Conservation (phyloP, 92 coral and sea anemone genomes). For the Palythoa grandiflora region DNA sequence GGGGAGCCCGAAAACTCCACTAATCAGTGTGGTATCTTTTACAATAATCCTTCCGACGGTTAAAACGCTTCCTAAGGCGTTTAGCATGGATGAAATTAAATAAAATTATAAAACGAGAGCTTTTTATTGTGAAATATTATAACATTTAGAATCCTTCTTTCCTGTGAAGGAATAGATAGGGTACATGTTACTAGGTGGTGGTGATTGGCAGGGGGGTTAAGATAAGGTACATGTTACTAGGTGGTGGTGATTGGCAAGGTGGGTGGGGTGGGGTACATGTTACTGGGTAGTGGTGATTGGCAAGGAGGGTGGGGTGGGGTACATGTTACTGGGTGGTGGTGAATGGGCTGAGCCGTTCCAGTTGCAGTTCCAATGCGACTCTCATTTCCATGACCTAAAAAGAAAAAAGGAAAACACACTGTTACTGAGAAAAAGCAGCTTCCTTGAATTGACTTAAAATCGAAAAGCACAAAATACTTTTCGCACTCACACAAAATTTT, state of each 20-base stretch:
- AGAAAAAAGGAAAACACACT: neutral
- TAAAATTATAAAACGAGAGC: neutral
- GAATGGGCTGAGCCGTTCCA: conserved; percentile 80
- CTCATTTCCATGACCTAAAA: conserved; percentile 88
- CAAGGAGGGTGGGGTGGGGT: neutral
- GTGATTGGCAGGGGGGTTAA: neutral
- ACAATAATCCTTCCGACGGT: neutral
- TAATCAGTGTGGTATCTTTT: neutral
- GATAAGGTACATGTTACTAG: neutral
- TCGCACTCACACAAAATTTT: too few species aligned
- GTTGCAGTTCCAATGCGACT: conserved; percentile 74
- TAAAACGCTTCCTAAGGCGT: neutral
- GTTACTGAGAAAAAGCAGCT: neutral
- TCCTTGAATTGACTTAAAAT: too few species aligned
- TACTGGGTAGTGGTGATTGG: too few species aligned
- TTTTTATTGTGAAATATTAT: neutral
- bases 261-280: too few species aligned
- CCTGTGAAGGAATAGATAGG: neutral
- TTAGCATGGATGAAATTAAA: neutral
- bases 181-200: too few species aligned
- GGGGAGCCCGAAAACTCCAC: neutral
- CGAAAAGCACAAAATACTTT: too few species aligned
- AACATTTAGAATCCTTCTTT: neutral
- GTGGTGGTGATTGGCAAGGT: conserved; percentile 58
- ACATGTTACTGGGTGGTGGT: conserved; percentile 15